Percentiles rank a stretch among this genome's conserved stretches.
These are phyloP conservation scores for Goniozus legneri DNA, from an alignment of 1,140 invertebrate genomes.

Conservation along the genomic window DNA sequence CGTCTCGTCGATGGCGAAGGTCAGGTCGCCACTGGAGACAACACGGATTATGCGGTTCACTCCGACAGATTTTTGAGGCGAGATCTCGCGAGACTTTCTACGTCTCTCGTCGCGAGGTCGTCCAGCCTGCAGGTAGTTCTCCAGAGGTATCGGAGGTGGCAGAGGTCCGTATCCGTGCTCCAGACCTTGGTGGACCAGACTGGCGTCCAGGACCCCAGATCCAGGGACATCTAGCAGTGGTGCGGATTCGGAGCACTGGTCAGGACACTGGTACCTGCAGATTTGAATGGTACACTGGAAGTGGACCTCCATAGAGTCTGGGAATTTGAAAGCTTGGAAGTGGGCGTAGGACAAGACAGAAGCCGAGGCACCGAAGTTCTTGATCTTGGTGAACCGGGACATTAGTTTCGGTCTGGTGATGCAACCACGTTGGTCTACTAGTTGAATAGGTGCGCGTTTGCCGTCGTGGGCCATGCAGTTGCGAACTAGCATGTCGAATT, in stretches of 20 bases:
- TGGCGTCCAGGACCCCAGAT: slow-evolving; percentile 51
- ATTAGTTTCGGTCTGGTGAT: slow-evolving; percentile 88
- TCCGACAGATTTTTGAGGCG: slow-evolving; percentile 72
- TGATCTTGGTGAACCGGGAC: slow-evolving; percentile 92
- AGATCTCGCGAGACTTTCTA: slow-evolving; percentile 61
- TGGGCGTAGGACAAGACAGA: slow-evolving; percentile 89
- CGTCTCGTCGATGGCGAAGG: slow-evolving; percentile 71
- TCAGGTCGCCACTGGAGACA: slow-evolving; percentile 80
- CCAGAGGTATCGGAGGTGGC: slow-evolving; percentile 59
- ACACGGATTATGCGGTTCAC: slow-evolving; percentile 80
- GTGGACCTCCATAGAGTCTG: slow-evolving; percentile 94
- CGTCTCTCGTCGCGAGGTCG: slow-evolving; percentile 73
- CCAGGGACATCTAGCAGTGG: slow-evolving; percentile 40
- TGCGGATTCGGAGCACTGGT: slow-evolving; percentile 73
- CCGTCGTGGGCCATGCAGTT: slow-evolving; percentile 94
- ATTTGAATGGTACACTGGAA: slow-evolving; percentile 96
- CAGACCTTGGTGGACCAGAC: slow-evolving; percentile 48
- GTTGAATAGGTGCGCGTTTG: slow-evolving; percentile 88
- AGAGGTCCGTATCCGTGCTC: slow-evolving; percentile 69
- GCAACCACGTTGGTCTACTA: slow-evolving; percentile 90
- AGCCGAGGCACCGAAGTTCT: slow-evolving; percentile 90
- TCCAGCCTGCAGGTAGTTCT: slow-evolving; percentile 63
- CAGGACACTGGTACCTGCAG: slow-evolving; percentile 87
- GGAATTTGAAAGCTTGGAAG: slow-evolving; percentile 94
- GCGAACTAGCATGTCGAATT: slow-evolving; percentile 92